Evolutionary conservation across 2,888 invertebrate species (phyloP).

Genomic region (Nebria brevicollis): DNA sequence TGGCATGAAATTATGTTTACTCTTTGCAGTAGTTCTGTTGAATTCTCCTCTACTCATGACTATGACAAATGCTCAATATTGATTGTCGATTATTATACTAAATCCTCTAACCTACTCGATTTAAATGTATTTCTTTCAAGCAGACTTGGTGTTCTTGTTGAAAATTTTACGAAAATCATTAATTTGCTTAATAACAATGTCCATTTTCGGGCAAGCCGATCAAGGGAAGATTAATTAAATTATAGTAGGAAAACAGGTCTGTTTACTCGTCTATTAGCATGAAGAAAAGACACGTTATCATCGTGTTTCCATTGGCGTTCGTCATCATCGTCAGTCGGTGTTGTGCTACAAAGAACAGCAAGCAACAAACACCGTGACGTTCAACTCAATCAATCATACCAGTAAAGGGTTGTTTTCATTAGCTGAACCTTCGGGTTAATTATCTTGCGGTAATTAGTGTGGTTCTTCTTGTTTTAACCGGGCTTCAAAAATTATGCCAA

Average conservation of each 20-base stretch:
- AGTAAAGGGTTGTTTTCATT: conserved; percentile 47
- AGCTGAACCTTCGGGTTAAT: conserved; percentile 35
- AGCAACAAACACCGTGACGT: neutral
- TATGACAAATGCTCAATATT: too few relatives aligned
- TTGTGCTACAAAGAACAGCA: conserved; percentile 11
- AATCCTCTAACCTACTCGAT: too few relatives aligned
- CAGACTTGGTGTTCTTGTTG: neutral
- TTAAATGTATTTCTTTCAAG: neutral
- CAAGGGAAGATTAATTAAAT: conserved; percentile 44
- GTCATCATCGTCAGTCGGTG: conserved; percentile 11
- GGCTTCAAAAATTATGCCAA: conserved; percentile 26
- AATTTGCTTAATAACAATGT: neutral
- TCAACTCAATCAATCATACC: conserved; percentile 36
- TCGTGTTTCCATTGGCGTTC: conserved; percentile 35
- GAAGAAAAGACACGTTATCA: conserved; percentile 46
- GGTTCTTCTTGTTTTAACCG: conserved; percentile 14
- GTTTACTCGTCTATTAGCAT: conserved; percentile 43
- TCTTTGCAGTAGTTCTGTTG: too few relatives aligned
- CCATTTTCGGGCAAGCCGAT: conserved; percentile 11
- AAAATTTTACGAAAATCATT: neutral
- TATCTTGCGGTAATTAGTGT: conserved; percentile 43
- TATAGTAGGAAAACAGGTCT: conserved; percentile 31
- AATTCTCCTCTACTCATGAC: too few relatives aligned
- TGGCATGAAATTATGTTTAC: too few relatives aligned
- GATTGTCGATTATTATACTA: too few relatives aligned